These are phyloP conservation scores for Mormyrus hasselquistii DNA, from an alignment of 2,797 vertebrate species.

Conservation along the genomic window DNA sequence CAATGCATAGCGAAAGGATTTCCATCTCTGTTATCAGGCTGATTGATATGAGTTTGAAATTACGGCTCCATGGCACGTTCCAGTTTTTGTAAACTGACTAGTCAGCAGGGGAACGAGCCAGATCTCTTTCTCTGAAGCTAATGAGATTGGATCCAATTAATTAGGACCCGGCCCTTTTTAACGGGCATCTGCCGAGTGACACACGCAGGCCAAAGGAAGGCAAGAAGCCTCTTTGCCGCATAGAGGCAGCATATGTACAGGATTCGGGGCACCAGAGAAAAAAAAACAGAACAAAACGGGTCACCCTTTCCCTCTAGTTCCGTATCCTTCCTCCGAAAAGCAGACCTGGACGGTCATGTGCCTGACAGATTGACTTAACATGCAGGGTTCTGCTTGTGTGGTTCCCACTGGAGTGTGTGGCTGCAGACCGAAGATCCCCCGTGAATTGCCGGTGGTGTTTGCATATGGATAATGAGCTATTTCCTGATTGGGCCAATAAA, in stretches of 20 bases:
- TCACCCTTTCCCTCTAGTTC: constrained; percentile 50
- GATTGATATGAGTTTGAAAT: neutral
- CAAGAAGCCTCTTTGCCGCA: constrained; percentile 63
- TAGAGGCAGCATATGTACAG: constrained; percentile 77
- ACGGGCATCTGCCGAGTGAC: neutral
- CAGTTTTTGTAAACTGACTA: constrained; percentile 3
- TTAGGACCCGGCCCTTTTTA: constrained; percentile 11
- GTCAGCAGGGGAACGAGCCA: constrained; percentile 12
- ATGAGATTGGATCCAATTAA: constrained; percentile 13
- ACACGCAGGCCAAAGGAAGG: neutral
- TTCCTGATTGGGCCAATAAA: neutral
- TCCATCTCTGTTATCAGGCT: neutral
- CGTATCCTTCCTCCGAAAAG: constrained; percentile 31
- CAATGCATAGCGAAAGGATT: neutral
- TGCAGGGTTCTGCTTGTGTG: neutral
- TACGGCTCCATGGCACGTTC: neutral
- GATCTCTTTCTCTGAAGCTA: constrained; percentile 6
- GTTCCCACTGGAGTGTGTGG: neutral
- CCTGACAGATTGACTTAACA: neutral
- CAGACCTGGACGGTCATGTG: neutral
- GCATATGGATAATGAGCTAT: neutral
- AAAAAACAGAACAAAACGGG: constrained; percentile 18
- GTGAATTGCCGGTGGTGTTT: neutral
- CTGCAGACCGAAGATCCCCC: neutral
- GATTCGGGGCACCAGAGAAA: constrained; percentile 35